These are phyloP conservation scores for Caenorhabditis wallacei DNA, from an alignment of 2,888 invertebrate genomes.

Conservation along the genomic window DNA sequence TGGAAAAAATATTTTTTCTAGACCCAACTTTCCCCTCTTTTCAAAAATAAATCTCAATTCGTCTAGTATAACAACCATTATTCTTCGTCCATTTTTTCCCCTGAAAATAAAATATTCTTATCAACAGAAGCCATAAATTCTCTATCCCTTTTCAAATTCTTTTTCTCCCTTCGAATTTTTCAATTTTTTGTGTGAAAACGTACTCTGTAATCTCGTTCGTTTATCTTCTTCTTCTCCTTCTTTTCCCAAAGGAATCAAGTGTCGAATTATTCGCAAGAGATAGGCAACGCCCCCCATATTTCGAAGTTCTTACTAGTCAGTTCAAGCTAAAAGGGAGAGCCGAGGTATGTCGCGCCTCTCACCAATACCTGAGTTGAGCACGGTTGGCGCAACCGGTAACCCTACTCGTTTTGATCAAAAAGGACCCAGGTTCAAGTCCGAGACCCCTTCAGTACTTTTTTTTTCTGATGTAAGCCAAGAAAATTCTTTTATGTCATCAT, in stretches of 20 bases:
- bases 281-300: neutral
- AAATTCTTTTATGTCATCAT: neutral
- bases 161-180: neutral
- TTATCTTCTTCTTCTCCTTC: constrained; percentile 6
- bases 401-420: neutral
- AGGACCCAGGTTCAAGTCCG: neutral
- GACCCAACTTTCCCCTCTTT: too few species aligned
- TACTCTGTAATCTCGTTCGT: constrained; percentile 48
- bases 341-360: neutral
- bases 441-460: neutral
- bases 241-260: constrained; percentile 58
- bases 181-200: constrained; percentile 17
- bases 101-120: constrained; percentile 8
- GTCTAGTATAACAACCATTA: neutral
- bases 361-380: neutral
- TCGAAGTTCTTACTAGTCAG: neutral
- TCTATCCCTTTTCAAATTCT: neutral
- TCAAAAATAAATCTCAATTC: too few species aligned
- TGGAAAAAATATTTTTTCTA: neutral
- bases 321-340: neutral
- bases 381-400: neutral
- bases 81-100: neutral
- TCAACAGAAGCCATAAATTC: constrained; percentile 34
- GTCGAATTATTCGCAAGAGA: constrained; percentile 37
- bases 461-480: too few species aligned